A percentile compares a stretch with the other conserved stretches of the same genome.
These are phyloP conservation scores for Bombus waltoni DNA, from an alignment of 1,140 invertebrate species.

Conservation along the genomic window DNA sequence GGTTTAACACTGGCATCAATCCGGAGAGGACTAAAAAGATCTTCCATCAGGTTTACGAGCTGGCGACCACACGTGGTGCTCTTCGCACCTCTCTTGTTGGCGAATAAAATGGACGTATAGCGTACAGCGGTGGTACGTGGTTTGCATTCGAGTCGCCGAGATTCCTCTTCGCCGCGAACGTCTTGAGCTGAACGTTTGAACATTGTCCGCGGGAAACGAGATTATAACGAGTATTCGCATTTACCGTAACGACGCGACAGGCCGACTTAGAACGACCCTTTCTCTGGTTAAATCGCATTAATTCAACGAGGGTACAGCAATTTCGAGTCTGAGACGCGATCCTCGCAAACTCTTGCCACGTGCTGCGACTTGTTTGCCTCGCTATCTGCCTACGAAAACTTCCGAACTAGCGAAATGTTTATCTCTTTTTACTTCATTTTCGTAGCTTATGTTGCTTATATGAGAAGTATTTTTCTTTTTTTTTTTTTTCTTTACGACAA, in stretches of 20 bases:
- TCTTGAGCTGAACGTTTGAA: not conserved
- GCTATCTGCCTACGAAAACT: not conserved
- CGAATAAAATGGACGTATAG: not conserved
- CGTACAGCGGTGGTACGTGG: not conserved
- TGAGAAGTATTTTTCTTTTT: too few relatives aligned
- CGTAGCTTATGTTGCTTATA: too few relatives aligned
- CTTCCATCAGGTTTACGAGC: slow-evolving; percentile 11
- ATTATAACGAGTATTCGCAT: slow-evolving; percentile 32
- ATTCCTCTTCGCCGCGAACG: not conserved
- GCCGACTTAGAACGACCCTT: not conserved
- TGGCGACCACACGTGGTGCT: not conserved
- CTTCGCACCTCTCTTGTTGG: not conserved
- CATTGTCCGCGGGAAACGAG: slow-evolving; percentile 14
- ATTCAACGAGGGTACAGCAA: not conserved
- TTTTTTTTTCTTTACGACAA: too few relatives aligned
- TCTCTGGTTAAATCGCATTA: slow-evolving; percentile 6
- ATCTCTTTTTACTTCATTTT: not conserved
- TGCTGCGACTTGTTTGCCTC: not conserved
- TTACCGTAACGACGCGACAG: not conserved
- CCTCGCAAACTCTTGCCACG: not conserved
- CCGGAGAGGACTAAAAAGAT: not conserved
- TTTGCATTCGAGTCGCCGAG: slow-evolving; percentile 1
- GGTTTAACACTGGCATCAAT: not conserved
- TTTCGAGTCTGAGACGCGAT: not conserved
- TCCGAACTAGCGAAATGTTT: not conserved